Evolutionary conservation across 2,113 vertebrate genomes (phyloP).

Genomic region (Hiodon tergisus): DNA sequence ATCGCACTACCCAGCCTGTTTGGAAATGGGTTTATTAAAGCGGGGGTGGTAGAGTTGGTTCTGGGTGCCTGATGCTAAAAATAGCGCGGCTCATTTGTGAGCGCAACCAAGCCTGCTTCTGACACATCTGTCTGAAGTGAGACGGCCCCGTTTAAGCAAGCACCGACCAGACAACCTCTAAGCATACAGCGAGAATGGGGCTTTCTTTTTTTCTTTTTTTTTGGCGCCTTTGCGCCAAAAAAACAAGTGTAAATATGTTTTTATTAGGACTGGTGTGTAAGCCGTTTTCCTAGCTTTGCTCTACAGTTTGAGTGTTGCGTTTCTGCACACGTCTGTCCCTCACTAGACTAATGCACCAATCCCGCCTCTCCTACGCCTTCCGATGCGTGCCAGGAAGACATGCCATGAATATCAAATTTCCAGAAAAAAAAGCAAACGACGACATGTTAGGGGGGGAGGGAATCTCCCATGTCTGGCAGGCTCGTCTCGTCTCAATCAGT

Average conservation of each 20-base stretch:
- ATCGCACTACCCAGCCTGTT: conserved; percentile 17
- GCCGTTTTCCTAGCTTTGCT: conserved; percentile 10
- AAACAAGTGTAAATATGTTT: conserved; percentile 9
- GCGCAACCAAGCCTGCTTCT: conserved; percentile 16
- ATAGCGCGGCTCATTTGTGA: conserved; percentile 33
- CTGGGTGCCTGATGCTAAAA: conserved; percentile 38
- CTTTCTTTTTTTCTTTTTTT: too few species aligned
- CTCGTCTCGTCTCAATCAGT: too few species aligned
- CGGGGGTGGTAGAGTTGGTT: conserved; percentile 27
- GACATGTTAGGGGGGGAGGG: conserved; percentile 20
- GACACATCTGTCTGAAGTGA: background rate
- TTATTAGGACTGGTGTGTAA: conserved; percentile 18
- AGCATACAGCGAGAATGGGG: background rate
- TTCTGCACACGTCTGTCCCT: conserved; percentile 16
- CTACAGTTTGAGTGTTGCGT: conserved; percentile 19
- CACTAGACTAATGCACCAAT: conserved; percentile 38
- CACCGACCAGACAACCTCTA: background rate
- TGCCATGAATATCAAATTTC: conserved; percentile 48
- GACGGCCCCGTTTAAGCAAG: background rate
- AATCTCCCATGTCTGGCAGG: too few species aligned
- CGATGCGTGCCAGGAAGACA: conserved; percentile 42
- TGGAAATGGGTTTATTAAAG: conserved; percentile 39
- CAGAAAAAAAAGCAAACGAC: conserved; percentile 27
- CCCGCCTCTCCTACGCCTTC: conserved; percentile 19
- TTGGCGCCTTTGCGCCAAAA: background rate